These are phyloP conservation scores for Dasysyrphus albostriatus DNA, from an alignment of 2,888 invertebrate species.

Conservation along the genomic window DNA sequence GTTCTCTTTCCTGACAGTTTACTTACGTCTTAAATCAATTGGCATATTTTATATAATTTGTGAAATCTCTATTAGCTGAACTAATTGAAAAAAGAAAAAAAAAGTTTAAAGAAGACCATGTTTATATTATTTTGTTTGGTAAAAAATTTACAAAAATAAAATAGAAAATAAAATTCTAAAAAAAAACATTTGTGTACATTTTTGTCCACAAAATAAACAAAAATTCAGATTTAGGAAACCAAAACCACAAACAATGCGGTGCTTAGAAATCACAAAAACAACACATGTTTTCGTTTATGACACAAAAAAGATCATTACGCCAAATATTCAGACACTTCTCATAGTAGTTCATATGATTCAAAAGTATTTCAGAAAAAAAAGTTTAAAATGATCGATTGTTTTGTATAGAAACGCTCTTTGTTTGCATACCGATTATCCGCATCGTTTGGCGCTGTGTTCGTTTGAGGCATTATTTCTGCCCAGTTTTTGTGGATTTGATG, in stretches of 20 bases:
- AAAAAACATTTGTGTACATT: not conserved
- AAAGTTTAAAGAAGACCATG: not conserved
- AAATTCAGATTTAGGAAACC: not conserved
- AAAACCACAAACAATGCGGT: constrained; percentile 5
- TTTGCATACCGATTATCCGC: constrained; percentile 34
- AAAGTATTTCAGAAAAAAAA: not conserved
- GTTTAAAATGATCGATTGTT: constrained; percentile 34
- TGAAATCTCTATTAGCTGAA: not conserved
- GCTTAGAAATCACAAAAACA: not conserved
- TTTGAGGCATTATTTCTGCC: constrained; percentile 25
- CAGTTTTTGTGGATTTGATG: constrained; percentile 59
- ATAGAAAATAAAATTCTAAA: not conserved
- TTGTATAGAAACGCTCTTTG: constrained; percentile 3
- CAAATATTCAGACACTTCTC: not conserved
- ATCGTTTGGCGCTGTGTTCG: constrained; percentile 7
- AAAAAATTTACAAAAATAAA: not conserved
- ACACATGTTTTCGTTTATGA: constrained; percentile 24
- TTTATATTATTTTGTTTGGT: not conserved
- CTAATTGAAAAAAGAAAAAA: not conserved
- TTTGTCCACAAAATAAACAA: constrained; percentile 3
- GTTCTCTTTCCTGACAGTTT: not conserved
- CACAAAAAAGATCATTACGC: constrained; percentile 16
- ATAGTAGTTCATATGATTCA: not conserved
- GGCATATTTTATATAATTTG: not conserved
- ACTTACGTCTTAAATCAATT: not conserved